Evolutionary conservation across 2,113 vertebrate genomes (phyloP), one percentile per base, ranked within the genome.

Genomic region (Monarcha castaneiventris): DNA sequence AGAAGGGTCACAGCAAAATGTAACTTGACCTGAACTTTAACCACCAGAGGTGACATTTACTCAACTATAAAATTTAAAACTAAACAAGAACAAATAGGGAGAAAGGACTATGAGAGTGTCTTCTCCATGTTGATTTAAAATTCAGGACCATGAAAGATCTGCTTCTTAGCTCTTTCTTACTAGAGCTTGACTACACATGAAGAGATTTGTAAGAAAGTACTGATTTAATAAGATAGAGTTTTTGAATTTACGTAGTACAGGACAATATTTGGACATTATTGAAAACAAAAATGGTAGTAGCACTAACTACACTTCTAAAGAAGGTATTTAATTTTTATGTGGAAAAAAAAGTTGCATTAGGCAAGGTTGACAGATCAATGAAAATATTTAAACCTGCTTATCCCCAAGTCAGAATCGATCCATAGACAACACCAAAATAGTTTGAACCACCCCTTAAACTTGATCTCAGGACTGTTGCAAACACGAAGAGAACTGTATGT

Each of bases 11-110:
- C 69, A 55, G 87, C 59, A 96, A 95, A 88, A 89, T 52, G 71
- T 75, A 89, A 89, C 69, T 87, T 95, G 94, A 91, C 80, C 94
- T 95, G 94, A 94, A 97, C 91, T 84, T 91, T 91, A 94, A 90
- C 56, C 85, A 87, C 35, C 73, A 95, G 84, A 91, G 46, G 79
- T 85, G 93, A 93, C 86, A 95, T 84, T 92, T 93, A 95, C 63
- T 92, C 80, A 88, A 64, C 82, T 84, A 91, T 77, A 95, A 96
- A 95, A 96, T 91, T 75, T 48, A 61, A 95, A 91, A 91, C 84
- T 81, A 82, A 97, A 93, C 90, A 94, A 89, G 79, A 91, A 86
- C 49, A 91, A 92, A 75, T 5, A 94, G 46, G n/a, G 37, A 75
- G 81, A 79, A 61, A 82, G 29, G 41, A 58, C n/a, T 26, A 13